Evolutionary conservation across 2,888 invertebrate species (phyloP).

Genomic region (Seladonia tumulorum): DNA sequence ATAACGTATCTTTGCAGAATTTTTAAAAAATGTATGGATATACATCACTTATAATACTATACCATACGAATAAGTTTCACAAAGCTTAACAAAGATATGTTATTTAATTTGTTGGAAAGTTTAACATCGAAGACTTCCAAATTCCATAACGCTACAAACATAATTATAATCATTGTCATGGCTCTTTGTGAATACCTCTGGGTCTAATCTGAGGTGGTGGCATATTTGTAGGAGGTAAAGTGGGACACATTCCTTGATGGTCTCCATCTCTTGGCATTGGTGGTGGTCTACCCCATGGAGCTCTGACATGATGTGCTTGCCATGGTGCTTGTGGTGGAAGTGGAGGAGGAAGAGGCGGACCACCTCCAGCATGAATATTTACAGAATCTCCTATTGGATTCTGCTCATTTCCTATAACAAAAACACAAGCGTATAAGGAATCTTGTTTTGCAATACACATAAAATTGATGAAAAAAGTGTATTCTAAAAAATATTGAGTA

Average conservation of each 20-base stretch:
- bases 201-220: conserved; percentile 81
- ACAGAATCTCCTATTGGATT: conserved; percentile 75
- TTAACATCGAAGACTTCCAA: not conserved
- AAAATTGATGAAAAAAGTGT: not conserved
- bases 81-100: conserved; percentile 2
- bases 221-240: conserved; percentile 79
- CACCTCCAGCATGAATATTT: conserved; percentile 65
- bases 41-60: too few relatives aligned
- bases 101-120: not conserved
- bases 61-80: not conserved
- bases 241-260: conserved; percentile 62
- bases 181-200: conserved; percentile 59
- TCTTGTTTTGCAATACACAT: not conserved
- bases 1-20: not conserved
- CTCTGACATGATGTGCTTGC: conserved; percentile 78
- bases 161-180: conserved; percentile 16
- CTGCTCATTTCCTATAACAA: conserved; percentile 72
- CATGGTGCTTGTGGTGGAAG: conserved; percentile 75
- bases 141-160: not conserved
- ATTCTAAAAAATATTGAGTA: conserved; percentile 34
- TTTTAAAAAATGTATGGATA: too few relatives aligned
- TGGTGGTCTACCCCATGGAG: conserved; percentile 79
- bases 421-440: conserved; percentile 7
- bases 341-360: conserved; percentile 67
- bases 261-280: conserved; percentile 77